Percentiles rank a stretch among this genome's conserved stretches.
Conservation (phyloP, 2,797 vertebrate genomes). For the Dipus sagitta region DNA sequence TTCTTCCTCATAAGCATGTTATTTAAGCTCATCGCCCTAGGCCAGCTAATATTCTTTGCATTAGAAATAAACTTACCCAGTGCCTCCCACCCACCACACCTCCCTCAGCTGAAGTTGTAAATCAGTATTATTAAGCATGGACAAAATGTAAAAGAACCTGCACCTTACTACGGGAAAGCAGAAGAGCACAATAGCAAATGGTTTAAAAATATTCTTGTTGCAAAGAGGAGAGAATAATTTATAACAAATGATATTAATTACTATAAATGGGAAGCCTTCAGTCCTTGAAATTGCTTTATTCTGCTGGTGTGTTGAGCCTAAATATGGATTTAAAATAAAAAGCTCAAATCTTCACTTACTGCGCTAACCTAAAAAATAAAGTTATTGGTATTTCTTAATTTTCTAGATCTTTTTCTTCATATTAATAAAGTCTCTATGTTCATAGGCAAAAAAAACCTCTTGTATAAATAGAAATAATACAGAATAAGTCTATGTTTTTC, state of each 20-base stretch:
- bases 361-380: neutral
- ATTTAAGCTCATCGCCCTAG: slow-evolving; percentile 35
- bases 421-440: neutral
- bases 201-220: slow-evolving; percentile 16
- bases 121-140: neutral
- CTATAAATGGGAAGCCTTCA: neutral
- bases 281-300: neutral
- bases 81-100: too few species aligned
- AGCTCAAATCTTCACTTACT: neutral
- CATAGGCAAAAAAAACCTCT: neutral
- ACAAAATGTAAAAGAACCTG: neutral
- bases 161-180: neutral
- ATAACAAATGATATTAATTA: slow-evolving; percentile 8
- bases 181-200: slow-evolving; percentile 30
- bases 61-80: neutral
- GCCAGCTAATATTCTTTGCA: slow-evolving; percentile 16
- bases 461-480: slow-evolving; percentile 22
- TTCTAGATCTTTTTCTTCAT: slow-evolving; percentile 24
- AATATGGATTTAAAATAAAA: neutral
- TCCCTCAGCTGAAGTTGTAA: neutral
- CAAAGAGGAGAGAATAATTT: neutral
- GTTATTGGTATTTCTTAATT: neutral
- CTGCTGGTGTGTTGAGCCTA: neutral
- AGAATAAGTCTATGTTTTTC: neutral
- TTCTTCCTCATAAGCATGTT: slow-evolving; percentile 27